Percentiles rank a stretch among this genome's conserved stretches.
Conservation (phyloP, 2,113 vertebrate genomes). For the Microcebus jonahi region DNA sequence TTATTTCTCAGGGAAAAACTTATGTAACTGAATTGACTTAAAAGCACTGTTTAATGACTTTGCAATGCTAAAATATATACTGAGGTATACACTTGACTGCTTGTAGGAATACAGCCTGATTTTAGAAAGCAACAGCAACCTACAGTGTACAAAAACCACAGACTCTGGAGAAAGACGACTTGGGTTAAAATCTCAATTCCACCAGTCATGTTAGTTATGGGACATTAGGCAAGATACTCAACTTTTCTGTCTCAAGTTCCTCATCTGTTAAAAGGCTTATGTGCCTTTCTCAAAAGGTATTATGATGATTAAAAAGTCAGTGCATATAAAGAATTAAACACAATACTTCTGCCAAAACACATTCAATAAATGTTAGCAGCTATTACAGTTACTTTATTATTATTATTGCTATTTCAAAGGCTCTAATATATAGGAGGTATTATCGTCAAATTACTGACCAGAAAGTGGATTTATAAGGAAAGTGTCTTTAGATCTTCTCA, state of each 20-base stretch:
- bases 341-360: background rate
- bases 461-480: background rate
- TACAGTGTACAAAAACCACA: background rate
- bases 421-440: background rate
- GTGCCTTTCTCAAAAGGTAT: background rate
- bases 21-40: background rate
- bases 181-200: background rate
- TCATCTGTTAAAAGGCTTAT: background rate
- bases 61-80: background rate
- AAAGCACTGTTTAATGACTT: background rate
- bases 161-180: background rate
- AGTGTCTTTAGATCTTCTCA: background rate
- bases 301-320: background rate
- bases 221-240: background rate
- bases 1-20: constrained; percentile 13
- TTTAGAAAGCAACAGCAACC: background rate
- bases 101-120: background rate
- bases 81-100: background rate
- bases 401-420: background rate
- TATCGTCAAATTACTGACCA: background rate
- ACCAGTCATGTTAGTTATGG: background rate
- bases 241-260: background rate
- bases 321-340: background rate
- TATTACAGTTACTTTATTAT: background rate
- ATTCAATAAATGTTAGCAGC: background rate